These are phyloP conservation scores for Galaxea fascicularis DNA, from an alignment of 92 coral and sea anemone genomes.

Conservation along the genomic window DNA sequence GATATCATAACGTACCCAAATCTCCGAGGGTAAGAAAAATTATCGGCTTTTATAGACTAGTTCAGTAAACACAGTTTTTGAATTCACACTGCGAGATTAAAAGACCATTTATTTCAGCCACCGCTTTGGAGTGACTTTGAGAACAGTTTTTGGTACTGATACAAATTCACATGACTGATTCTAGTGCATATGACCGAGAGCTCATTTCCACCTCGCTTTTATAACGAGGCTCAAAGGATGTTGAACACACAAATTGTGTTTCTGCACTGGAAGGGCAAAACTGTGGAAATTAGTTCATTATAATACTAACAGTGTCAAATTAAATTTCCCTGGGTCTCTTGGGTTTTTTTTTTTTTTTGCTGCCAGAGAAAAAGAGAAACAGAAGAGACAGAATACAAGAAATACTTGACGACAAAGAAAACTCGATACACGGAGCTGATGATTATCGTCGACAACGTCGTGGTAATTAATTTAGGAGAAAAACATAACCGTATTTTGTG, in stretches of 20 bases:
- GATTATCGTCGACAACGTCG: constrained; percentile 63
- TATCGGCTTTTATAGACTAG: no score
- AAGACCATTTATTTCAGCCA: neutral
- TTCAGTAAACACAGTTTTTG: no score
- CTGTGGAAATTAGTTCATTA: neutral
- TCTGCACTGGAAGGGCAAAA: no score
- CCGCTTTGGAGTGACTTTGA: neutral
- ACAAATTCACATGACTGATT: no score
- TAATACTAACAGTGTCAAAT: neutral
- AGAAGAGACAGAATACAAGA: constrained; percentile 20
- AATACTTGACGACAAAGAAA: constrained; percentile 36
- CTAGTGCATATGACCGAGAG: no score
- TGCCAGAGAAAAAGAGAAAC: constrained; percentile 24
- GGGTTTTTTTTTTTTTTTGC: neutral
- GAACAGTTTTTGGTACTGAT: neutral
- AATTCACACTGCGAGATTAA: no score
- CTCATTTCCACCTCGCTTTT: no score
- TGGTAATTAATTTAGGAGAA: constrained; percentile 45
- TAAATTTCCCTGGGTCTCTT: neutral
- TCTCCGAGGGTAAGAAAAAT: constrained; percentile 23
- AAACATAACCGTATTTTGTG: neutral
- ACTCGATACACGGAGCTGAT: constrained; percentile 72
- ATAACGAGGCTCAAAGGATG: no score
- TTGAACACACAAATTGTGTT: no score
- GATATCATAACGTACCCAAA: neutral